Evolutionary conservation across 2,113 vertebrate genomes (phyloP).

Genomic region (Ciconia boyciana): DNA sequence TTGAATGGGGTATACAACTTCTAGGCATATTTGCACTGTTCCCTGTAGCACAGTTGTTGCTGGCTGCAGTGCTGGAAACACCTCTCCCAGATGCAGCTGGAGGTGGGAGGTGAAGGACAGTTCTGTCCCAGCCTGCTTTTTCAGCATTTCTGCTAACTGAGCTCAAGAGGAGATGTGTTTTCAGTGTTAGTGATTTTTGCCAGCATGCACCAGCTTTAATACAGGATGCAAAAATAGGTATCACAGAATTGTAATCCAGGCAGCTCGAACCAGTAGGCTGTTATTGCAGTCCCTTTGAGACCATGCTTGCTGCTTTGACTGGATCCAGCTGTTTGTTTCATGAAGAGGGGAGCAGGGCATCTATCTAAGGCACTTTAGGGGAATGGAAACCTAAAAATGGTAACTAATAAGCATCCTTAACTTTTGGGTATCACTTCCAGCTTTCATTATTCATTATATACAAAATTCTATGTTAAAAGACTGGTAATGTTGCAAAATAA

Average conservation of each 20-base stretch:
- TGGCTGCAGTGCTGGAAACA: background rate
- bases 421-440: background rate
- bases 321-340: background rate
- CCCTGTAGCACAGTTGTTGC: background rate
- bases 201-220: background rate
- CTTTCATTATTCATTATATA: background rate
- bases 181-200: background rate
- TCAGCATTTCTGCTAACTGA: background rate
- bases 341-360: background rate
- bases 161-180: background rate
- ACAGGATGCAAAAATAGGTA: background rate
- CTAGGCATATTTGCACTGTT: background rate
- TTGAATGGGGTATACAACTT: background rate
- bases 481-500: background rate
- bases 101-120: background rate
- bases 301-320: background rate
- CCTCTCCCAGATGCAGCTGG: background rate
- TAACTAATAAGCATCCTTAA: background rate
- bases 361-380: background rate
- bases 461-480: background rate
- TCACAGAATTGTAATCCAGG: background rate
- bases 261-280: background rate
- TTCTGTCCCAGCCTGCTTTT: slow-evolving; percentile 9
- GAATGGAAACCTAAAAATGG: background rate
- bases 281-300: background rate